These are phyloP conservation scores for Oppia nitens DNA, from an alignment of 1,140 invertebrate genomes.

Conservation along the genomic window DNA sequence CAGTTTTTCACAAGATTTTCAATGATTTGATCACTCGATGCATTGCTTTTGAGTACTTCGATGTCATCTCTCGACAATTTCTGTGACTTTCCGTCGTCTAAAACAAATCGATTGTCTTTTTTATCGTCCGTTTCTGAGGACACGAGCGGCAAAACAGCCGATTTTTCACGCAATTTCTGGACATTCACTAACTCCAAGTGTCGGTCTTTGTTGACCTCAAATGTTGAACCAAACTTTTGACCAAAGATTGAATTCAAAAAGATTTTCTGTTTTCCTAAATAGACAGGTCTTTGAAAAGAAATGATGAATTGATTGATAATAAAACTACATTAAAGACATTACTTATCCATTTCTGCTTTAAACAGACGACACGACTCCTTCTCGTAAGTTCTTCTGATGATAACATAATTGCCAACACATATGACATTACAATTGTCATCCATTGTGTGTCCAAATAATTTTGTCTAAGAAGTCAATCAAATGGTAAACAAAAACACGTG, in stretches of 20 bases:
- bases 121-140: conserved; percentile 31
- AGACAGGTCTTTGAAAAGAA: conserved; percentile 22
- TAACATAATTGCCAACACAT: not conserved
- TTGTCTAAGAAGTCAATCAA: too few species aligned
- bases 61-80: conserved; percentile 66
- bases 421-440: too few species aligned
- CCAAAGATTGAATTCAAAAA: conserved; percentile 48
- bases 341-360: conserved; percentile 8
- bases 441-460: too few species aligned
- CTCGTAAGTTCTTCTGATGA: conserved; percentile 4
- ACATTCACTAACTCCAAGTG: conserved; percentile 28
- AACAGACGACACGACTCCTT: not conserved
- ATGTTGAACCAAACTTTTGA: conserved; percentile 54
- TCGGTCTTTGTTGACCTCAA: conserved; percentile 48
- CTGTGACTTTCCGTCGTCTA: conserved; percentile 69
- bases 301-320: not conserved
- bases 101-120: conserved; percentile 64
- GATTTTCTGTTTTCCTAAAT: conserved; percentile 34
- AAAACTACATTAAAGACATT: not conserved
- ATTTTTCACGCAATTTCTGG: not conserved
- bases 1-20: conserved; percentile 15
- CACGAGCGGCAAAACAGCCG: not conserved
- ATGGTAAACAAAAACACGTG: too few species aligned
- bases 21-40: conserved; percentile 24
- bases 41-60: conserved; percentile 48